phyloP scores from a whole-genome alignment of 2,888 invertebrate genomes.

The Cynaeus angustus region DNA sequence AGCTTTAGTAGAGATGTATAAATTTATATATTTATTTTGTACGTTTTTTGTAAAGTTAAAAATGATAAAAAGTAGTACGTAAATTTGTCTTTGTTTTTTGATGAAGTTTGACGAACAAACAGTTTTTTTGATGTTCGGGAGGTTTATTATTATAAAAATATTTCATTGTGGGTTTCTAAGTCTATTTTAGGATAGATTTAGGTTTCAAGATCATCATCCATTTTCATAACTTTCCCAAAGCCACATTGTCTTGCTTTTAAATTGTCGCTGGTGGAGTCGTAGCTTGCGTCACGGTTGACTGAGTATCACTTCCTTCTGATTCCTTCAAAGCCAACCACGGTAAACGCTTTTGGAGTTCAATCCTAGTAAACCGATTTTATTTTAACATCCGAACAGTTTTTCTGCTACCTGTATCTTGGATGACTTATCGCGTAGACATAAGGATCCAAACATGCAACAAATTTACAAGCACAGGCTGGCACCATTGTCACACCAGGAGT shows the following conservation, averaged over 20 bases:
- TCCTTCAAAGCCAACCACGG: constrained; percentile 86
- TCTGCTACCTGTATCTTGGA: constrained; percentile 86
- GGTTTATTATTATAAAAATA: too few relatives aligned
- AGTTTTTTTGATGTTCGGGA: too few relatives aligned
- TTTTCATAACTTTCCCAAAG: neutral
- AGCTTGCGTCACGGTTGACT: constrained; percentile 70
- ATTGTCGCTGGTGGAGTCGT: constrained; percentile 7
- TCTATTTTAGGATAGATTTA: too few relatives aligned
- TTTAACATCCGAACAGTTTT: too few relatives aligned
- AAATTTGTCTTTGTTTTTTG: too few relatives aligned
- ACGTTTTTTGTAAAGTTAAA: too few relatives aligned
- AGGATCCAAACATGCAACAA: constrained; percentile 93
- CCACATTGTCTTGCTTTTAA: neutral
- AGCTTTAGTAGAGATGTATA: too few relatives aligned
- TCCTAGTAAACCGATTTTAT: constrained; percentile 69
- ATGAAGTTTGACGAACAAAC: too few relatives aligned
- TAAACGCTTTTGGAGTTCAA: constrained; percentile 86
- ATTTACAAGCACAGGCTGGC: constrained; percentile 89
- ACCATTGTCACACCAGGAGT: constrained; percentile 90
- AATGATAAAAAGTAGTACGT: too few relatives aligned
- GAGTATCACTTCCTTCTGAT: constrained; percentile 74
- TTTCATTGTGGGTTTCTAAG: too few relatives aligned
- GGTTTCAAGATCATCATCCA: neutral
- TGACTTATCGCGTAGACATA: constrained; percentile 94
- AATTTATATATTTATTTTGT: too few relatives aligned